Percentiles rank a stretch among this genome's conserved stretches.
phyloP scores from a whole-genome alignment of 2,797 vertebrate genomes.

The Pempheris klunzingeri region DNA sequence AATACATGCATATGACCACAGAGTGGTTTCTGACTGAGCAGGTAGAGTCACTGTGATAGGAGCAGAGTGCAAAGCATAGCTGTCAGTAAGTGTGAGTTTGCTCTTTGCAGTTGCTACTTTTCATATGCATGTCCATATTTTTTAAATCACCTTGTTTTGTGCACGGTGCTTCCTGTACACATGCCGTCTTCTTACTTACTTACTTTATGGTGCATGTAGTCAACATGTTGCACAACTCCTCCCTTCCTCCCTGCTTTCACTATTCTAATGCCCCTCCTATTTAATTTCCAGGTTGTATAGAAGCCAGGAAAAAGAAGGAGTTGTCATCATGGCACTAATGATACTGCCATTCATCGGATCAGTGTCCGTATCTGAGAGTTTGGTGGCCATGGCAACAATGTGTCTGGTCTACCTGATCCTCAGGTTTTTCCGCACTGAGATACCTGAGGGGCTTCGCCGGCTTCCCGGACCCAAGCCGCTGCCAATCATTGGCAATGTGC shows the following conservation, averaged over 20 bases:
- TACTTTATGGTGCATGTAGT: constrained; percentile 38
- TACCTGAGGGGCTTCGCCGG: constrained; percentile 86
- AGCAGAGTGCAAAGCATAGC: constrained; percentile 1
- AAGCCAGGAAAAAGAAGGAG: constrained; percentile 46
- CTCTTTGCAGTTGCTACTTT: constrained; percentile 25
- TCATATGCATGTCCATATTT: neutral
- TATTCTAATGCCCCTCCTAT: constrained; percentile 62
- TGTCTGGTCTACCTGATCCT: constrained; percentile 85
- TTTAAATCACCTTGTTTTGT: neutral
- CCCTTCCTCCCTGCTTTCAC: constrained; percentile 45
- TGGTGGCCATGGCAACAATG: constrained; percentile 79
- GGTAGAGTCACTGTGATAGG: neutral
- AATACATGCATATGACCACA: neutral
- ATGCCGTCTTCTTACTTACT: constrained; percentile 4
- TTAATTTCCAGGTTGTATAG: constrained; percentile 73
- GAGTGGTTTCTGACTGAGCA: constrained; percentile 23
- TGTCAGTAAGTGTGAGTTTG: neutral
- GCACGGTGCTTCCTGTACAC: neutral
- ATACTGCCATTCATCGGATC: constrained; percentile 79
- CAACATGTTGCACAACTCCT: constrained; percentile 67
- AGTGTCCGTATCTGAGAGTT: constrained; percentile 83
- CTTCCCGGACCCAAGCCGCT: constrained; percentile 89
- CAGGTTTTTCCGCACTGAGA: constrained; percentile 61
- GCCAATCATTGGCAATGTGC: constrained; percentile 90
- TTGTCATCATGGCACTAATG: constrained; percentile 79